Conservation (phyloP, 2,888 invertebrate species). For the Danaus chrysippus region DNA sequence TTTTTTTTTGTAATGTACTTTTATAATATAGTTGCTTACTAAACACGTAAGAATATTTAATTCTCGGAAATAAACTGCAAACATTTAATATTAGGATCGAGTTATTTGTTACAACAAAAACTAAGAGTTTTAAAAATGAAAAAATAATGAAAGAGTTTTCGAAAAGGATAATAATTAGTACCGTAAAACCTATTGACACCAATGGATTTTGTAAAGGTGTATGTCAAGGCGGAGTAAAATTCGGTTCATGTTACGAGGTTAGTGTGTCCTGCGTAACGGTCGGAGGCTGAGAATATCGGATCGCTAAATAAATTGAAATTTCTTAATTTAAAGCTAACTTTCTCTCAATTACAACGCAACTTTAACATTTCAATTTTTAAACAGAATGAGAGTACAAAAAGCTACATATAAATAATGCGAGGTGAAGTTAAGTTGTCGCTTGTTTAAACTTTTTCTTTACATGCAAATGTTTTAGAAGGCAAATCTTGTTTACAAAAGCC, state of each 20-base stretch:
- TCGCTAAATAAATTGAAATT: conserved; percentile 3
- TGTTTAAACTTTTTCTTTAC: neutral
- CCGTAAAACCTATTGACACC: conserved; percentile 30
- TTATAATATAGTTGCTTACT: too few species aligned
- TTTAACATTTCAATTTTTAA: too few species aligned
- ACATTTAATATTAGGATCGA: too few species aligned
- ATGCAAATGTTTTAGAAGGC: neutral
- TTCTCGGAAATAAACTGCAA: too few species aligned
- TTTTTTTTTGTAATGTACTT: too few species aligned
- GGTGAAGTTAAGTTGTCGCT: neutral
- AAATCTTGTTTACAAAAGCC: conserved; percentile 9
- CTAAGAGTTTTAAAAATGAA: neutral
- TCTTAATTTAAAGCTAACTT: conserved; percentile 13
- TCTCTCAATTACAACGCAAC: neutral
- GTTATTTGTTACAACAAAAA: too few species aligned
- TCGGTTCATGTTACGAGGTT: conserved; percentile 60
- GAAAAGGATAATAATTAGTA: conserved; percentile 9
- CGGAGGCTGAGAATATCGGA: conserved; percentile 46
- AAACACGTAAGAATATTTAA: too few species aligned
- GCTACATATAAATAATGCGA: too few species aligned
- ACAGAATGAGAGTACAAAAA: too few species aligned
- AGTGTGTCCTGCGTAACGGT: conserved; percentile 67
- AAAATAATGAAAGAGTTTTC: neutral
- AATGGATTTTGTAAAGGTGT: conserved; percentile 27
- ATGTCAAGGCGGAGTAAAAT: conserved; percentile 33